Base-by-base conservation (phyloP, 2,113 vertebrate species). In the Stictonetta naevosa region DNA sequence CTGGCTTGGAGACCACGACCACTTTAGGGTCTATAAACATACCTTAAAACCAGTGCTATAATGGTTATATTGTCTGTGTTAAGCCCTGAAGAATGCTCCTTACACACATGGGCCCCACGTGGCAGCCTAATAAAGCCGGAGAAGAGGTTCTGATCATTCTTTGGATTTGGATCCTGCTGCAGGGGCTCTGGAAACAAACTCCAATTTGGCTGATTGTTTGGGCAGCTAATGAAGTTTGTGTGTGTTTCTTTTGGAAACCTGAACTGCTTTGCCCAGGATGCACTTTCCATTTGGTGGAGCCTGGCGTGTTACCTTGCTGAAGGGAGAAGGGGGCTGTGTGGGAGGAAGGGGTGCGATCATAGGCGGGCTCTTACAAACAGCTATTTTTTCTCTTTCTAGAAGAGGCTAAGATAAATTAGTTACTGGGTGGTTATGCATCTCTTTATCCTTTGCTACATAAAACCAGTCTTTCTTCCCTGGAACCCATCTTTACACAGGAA, bases 141-240 rank as follows among this genome's bases (percentile, higher is more conserved):
- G 83, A 16, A 82, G 73, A 72, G 26, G 26, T 53, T 87, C 40
- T 21, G 34, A 0, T 53, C 0, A 0, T 59, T 55, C 20, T 19
- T 26, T 60, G 46, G 28, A 8, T 88, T 80, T 77, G 42, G n/a
- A 75, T 93, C 42, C 34, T 94, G 21, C 78, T 92, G 60, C 36
- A 18, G 6, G 1, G 31, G 14, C 44, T 85, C 40, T 46, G 79
- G 88, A 63, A 74, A 23, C 28, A 66, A 63, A 67, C 36, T 85
- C 53, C 13, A 59, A 19, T 26, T 46, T 66, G 34, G 28, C n/a
- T 83, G 21, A 29, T 82, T 74, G 4, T 56, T 73, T 83, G 64
- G 55, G 28, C 53, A 74, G 46, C 38, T 34, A 48, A 7, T 72
- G 10, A 84, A 2, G 79, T 25, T 55, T 88, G 56, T 50, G 10